Percentiles rank a stretch among this genome's conserved stretches.
Evolutionary conservation across 2,113 vertebrate genomes (phyloP).

Genomic region (Paradoxurus hermaphroditus): DNA sequence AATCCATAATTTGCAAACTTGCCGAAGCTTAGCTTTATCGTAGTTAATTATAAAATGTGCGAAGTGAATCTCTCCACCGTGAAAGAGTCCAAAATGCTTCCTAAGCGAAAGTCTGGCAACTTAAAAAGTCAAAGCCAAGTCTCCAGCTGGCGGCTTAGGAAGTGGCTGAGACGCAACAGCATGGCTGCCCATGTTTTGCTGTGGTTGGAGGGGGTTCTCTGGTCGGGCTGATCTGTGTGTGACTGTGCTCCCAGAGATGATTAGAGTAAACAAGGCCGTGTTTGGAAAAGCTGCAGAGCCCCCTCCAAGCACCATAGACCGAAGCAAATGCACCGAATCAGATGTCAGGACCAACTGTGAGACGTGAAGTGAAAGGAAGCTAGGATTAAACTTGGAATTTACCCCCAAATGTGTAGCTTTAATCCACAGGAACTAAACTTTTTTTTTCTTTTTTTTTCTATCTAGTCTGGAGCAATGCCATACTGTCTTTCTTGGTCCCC

Average conservation of each 20-base stretch:
- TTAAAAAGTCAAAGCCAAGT: constrained; percentile 1
- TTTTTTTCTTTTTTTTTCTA: not conserved
- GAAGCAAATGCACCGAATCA: constrained; percentile 51
- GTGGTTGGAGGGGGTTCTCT: not conserved
- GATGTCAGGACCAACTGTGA: constrained; percentile 12
- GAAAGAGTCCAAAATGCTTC: constrained; percentile 40
- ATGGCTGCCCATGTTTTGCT: not conserved
- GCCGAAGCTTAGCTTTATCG: constrained; percentile 23
- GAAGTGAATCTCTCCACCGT: constrained; percentile 45
- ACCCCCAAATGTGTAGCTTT: not conserved
- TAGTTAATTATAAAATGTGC: constrained; percentile 47
- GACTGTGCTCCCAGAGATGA: constrained; percentile 10
- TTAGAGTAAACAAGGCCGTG: constrained; percentile 65
- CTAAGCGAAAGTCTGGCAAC: constrained; percentile 38
- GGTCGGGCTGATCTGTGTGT: constrained; percentile 60
- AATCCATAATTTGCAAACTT: constrained; percentile 53
- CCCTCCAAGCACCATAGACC: constrained; percentile 35
- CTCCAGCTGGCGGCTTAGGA: constrained; percentile 19
- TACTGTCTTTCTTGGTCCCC: constrained; percentile 12
- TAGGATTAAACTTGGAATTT: constrained; percentile 49
- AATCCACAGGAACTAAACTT: not conserved
- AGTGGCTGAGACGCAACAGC: constrained; percentile 41
- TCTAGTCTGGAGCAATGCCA: not conserved
- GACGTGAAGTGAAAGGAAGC: constrained; percentile 45
- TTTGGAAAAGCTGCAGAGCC: constrained; percentile 72